Conservation (phyloP, 2,888 invertebrate species). For the Lapara coniferarum region DNA sequence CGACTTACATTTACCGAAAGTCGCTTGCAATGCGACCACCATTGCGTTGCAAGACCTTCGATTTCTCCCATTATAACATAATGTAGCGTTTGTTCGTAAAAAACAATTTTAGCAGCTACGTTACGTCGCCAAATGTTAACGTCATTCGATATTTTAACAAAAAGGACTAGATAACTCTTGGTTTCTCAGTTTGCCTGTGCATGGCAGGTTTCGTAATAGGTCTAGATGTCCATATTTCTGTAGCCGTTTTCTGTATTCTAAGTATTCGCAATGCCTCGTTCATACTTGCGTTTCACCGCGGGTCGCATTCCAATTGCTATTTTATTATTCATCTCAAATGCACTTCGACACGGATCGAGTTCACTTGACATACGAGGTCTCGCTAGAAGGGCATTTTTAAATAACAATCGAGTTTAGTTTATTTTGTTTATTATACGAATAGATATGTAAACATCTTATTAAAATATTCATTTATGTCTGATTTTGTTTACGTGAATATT, state of each 20-base stretch:
- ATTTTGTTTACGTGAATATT: conserved; percentile 28
- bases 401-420: background rate
- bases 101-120: conserved; percentile 55
- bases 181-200: conserved; percentile 48
- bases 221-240: conserved; percentile 42
- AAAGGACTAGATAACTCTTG: conserved; percentile 37
- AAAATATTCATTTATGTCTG: background rate
- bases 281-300: conserved; percentile 37
- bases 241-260: conserved; percentile 42
- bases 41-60: conserved; percentile 65
- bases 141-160: conserved; percentile 46
- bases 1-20: conserved; percentile 53
- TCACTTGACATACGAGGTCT: conserved; percentile 32
- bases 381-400: conserved; percentile 14
- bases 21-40: conserved; percentile 54
- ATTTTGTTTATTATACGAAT: no score
- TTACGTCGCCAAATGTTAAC: conserved; percentile 50
- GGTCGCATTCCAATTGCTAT: conserved; percentile 49
- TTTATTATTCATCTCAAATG: conserved; percentile 47
- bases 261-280: conserved; percentile 50
- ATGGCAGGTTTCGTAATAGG: conserved; percentile 49
- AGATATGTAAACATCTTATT: background rate
- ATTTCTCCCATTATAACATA: conserved; percentile 70
- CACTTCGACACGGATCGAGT: conserved; percentile 41
- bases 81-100: conserved; percentile 63